Conservation (phyloP, 2,113 vertebrate genomes). For the Gadus macrocephalus region DNA sequence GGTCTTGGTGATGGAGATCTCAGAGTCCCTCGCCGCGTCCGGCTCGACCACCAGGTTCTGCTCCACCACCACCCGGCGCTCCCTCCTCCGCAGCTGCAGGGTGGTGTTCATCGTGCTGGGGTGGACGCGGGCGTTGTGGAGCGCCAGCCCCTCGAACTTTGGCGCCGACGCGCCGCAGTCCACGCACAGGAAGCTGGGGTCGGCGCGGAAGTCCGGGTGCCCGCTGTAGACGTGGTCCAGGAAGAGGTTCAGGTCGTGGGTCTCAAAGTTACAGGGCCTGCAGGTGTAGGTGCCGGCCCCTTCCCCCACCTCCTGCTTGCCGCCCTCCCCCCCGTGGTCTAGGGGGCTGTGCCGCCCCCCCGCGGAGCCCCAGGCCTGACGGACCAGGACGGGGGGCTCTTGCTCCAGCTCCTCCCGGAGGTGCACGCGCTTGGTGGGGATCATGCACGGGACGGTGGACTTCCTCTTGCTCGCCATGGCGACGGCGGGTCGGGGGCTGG, state of each 20-base stretch:
- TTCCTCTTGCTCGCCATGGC: conserved; percentile 98
- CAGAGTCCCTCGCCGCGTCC: conserved; percentile 66
- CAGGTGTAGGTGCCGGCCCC: conserved; percentile 80
- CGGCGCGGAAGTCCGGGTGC: conserved; percentile 86
- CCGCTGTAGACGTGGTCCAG: conserved; percentile 87
- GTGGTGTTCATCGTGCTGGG: conserved; percentile 68
- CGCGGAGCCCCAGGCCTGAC: conserved; percentile 41
- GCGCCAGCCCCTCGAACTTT: conserved; percentile 86
- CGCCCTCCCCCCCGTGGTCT: conserved; percentile 42
- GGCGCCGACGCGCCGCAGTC: conserved; percentile 81
- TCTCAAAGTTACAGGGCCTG: conserved; percentile 85
- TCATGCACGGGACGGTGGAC: conserved; percentile 96
- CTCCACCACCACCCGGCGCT: conserved; percentile 78
- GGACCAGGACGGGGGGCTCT: conserved; percentile 61
- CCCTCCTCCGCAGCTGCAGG: conserved; percentile 81
- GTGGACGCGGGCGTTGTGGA: conserved; percentile 87
- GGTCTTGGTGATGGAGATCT: conserved; percentile 94
- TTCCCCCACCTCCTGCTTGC: conserved; percentile 58
- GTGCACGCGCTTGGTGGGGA: conserved; percentile 83
- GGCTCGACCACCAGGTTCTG: conserved; percentile 71
- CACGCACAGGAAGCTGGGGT: conserved; percentile 83
- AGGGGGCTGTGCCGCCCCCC: conserved; percentile 39
- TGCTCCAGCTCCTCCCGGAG: conserved; percentile 69
- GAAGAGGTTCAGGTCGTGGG: conserved; percentile 85
- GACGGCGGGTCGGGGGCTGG: conserved; percentile 25